Conservation (phyloP, 2,113 vertebrate species). For the Dascyllus trimaculatus region DNA sequence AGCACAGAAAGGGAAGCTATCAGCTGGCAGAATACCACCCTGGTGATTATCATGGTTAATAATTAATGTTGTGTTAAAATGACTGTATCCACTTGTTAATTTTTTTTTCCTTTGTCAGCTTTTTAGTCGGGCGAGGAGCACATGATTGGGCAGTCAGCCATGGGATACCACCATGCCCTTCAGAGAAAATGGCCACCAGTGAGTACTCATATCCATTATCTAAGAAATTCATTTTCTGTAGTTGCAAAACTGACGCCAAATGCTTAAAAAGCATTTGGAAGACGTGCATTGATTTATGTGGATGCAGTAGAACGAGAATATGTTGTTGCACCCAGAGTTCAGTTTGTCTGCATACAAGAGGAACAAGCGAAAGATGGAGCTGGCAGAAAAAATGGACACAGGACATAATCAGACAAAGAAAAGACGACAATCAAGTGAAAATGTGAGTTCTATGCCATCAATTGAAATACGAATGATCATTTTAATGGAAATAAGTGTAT, state of each 20-base stretch:
- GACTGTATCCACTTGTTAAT: constrained; percentile 10
- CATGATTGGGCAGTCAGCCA: constrained; percentile 97
- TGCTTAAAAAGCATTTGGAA: background rate
- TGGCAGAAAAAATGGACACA: constrained; percentile 96
- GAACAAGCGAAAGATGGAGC: constrained; percentile 98
- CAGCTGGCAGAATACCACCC: constrained; percentile 97
- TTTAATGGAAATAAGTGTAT: background rate
- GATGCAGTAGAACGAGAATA: background rate
- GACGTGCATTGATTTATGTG: background rate
- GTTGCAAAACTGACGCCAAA: constrained; percentile 18
- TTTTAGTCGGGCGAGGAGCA: constrained; percentile 97
- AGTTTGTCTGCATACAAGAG: constrained; percentile 98
- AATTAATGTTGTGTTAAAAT: constrained; percentile 1
- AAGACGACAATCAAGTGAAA: constrained; percentile 95
- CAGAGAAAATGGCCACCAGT: constrained; percentile 98
- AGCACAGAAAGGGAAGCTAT: constrained; percentile 98
- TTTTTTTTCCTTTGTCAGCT: constrained; percentile 83
- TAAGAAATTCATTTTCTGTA: background rate
- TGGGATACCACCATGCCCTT: constrained; percentile 94
- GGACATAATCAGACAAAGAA: constrained; percentile 93
- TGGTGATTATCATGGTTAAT: constrained; percentile 88
- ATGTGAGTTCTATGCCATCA: constrained; percentile 84
- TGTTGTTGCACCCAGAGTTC: constrained; percentile 87
- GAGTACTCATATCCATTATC: constrained; percentile 78
- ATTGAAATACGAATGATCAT: background rate